phyloP scores from a whole-genome alignment of 2,797 vertebrate genomes.

The Prunella strophiata region DNA sequence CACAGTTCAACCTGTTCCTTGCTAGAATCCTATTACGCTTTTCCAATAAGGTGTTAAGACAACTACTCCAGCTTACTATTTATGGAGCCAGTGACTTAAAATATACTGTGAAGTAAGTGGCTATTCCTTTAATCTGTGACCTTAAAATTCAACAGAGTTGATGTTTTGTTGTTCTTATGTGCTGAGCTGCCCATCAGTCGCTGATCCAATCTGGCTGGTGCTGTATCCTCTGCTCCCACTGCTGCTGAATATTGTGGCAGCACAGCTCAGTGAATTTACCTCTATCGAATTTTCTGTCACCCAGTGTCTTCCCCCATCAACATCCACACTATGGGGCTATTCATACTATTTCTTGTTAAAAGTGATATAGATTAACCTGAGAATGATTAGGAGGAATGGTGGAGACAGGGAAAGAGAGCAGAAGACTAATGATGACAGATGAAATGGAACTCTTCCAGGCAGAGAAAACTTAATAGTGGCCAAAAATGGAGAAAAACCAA shows the following conservation, averaged over 20 bases:
- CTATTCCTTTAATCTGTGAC: conserved; percentile 61
- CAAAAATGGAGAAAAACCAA: neutral
- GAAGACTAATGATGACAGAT: neutral
- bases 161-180: neutral
- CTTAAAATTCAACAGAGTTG: conserved; percentile 52
- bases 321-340: neutral
- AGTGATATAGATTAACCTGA: neutral
- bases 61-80: conserved; percentile 33
- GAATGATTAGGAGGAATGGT: neutral
- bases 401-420: neutral
- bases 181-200: neutral
- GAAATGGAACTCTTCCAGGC: neutral
- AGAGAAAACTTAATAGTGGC: neutral
- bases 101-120: conserved; percentile 40
- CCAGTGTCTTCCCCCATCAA: neutral
- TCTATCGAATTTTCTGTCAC: neutral
- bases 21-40: conserved; percentile 54
- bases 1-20: conserved; percentile 23
- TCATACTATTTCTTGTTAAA: neutral
- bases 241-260: neutral
- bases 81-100: conserved; percentile 45
- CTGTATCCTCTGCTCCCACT: neutral
- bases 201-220: neutral
- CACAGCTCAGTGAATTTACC: neutral
- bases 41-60: conserved; percentile 53